Conservation (phyloP, 2,888 invertebrate species). For the Melangyna quadrimaculata region DNA sequence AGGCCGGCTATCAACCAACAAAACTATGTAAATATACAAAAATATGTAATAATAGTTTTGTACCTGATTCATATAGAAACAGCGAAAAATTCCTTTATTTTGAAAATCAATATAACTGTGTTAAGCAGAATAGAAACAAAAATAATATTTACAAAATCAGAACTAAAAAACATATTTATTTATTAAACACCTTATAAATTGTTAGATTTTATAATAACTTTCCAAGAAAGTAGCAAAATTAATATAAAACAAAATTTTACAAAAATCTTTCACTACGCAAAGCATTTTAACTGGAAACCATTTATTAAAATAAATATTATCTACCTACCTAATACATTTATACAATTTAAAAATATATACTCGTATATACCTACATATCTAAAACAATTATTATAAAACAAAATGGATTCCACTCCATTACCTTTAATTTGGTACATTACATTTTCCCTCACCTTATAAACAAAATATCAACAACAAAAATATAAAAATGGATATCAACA, state of each 20-base stretch:
- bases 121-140: not conserved
- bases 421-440: too few relatives aligned
- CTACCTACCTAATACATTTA: too few relatives aligned
- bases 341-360: too few relatives aligned
- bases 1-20: too few relatives aligned
- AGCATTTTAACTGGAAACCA: too few relatives aligned
- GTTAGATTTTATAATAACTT: not conserved
- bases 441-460: not conserved
- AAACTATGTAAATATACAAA: not conserved
- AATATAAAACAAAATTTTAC: not conserved
- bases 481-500: slow-evolving; percentile 30
- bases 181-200: too few relatives aligned
- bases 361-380: not conserved
- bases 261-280: too few relatives aligned
- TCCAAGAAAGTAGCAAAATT: not conserved
- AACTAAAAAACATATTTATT: too few relatives aligned
- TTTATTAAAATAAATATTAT: too few relatives aligned
- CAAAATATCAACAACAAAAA: too few relatives aligned
- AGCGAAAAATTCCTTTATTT: not conserved
- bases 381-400: not conserved
- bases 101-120: too few relatives aligned
- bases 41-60: not conserved
- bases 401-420: not conserved
- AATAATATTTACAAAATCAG: not conserved
- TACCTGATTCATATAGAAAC: not conserved